Percentiles rank a stretch among this genome's conserved stretches.
phyloP scores from a whole-genome alignment of 2,888 invertebrate species.

The Marronus borbonicus region DNA sequence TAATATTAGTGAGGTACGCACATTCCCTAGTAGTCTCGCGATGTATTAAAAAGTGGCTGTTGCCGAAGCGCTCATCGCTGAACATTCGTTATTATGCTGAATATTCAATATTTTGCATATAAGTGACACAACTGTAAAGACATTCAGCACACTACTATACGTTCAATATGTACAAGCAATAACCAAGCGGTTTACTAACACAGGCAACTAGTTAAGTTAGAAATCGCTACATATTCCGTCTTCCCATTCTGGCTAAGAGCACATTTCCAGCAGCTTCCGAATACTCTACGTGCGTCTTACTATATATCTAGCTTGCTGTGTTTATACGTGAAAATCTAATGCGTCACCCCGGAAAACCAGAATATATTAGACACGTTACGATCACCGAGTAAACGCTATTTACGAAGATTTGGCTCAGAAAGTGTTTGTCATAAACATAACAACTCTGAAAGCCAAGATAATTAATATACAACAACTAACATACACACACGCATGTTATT shows the following conservation, averaged over 20 bases:
- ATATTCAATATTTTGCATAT: not conserved
- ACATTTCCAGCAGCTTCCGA: not conserved
- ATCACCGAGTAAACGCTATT: conserved; percentile 18
- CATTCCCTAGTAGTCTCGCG: too few relatives aligned
- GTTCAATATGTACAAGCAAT: not conserved
- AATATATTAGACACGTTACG: conserved; percentile 29
- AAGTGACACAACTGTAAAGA: not conserved
- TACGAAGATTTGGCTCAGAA: not conserved
- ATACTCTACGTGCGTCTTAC: not conserved
- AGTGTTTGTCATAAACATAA: not conserved
- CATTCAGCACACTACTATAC: not conserved
- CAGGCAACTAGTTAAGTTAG: not conserved
- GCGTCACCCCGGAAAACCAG: conserved; percentile 3
- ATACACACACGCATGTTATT: conserved; percentile 1
- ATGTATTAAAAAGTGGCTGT: too few relatives aligned
- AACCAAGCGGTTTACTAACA: conserved; percentile 8
- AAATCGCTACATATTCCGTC: not conserved
- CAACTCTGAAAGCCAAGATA: not conserved
- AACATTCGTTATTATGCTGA: too few relatives aligned
- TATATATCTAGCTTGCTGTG: not conserved
- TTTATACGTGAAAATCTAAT: conserved; percentile 17
- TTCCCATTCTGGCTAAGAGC: not conserved
- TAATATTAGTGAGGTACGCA: too few relatives aligned
- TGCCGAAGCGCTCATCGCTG: too few relatives aligned
- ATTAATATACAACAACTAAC: not conserved